A percentile compares a stretch with the other conserved stretches of the same genome.
These are phyloP conservation scores for Cyprinella venusta DNA, from an alignment of 2,797 vertebrate species.

Conservation along the genomic window DNA sequence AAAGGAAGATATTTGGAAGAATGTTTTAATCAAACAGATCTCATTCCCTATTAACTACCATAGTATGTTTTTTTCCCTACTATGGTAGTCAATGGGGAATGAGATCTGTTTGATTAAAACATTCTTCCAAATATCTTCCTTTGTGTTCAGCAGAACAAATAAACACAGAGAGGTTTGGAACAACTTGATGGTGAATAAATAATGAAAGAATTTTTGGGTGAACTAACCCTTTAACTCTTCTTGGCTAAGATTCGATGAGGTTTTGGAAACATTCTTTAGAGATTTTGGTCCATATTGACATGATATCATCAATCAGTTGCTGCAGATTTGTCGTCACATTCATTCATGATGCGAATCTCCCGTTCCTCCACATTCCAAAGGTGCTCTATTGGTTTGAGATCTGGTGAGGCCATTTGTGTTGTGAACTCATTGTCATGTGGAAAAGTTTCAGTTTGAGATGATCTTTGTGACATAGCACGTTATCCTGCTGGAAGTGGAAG, in stretches of 20 bases:
- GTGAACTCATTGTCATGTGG: neutral
- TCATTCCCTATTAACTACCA: too few species aligned
- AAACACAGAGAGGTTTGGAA: too few species aligned
- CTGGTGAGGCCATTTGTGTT: neutral
- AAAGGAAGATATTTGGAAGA: too few species aligned
- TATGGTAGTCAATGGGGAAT: too few species aligned
- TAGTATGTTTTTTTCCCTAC: too few species aligned
- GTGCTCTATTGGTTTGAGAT: slow-evolving; percentile 3
- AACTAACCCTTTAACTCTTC: too few species aligned
- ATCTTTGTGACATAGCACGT: neutral
- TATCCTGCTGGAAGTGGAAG: neutral
- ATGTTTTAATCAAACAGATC: too few species aligned
- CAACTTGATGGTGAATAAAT: too few species aligned
- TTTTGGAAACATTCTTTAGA: neutral
- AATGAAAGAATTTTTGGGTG: too few species aligned
- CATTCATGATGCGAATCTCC: slow-evolving; percentile 65
- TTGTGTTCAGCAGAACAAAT: too few species aligned
- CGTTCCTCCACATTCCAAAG: slow-evolving; percentile 58
- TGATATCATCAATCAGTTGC: neutral
- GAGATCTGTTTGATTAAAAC: too few species aligned
- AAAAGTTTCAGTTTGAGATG: neutral
- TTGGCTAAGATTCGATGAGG: neutral
- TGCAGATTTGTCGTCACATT: slow-evolving; percentile 67
- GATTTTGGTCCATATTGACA: neutral
- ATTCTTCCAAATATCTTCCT: too few species aligned